A percentile compares a stretch with the other conserved stretches of the same genome.
Evolutionary conservation across 2,888 invertebrate species (phyloP).

Genomic region (Acanthosepion pharaonis): DNA sequence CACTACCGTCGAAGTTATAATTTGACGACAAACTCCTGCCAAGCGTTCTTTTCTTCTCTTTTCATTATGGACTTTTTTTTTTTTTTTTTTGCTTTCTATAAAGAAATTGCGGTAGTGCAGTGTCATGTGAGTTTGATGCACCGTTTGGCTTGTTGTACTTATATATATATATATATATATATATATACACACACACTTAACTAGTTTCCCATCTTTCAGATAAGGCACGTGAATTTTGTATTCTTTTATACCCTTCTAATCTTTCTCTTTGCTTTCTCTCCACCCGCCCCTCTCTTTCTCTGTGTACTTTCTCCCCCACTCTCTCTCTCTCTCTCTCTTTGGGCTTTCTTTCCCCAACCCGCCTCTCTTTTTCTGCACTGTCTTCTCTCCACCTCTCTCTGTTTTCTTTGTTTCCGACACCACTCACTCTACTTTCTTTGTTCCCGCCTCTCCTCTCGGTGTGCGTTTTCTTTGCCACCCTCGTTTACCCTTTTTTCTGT

Average conservation of each 20-base stretch:
- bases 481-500: too few species aligned
- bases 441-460: too few species aligned
- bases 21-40: not conserved
- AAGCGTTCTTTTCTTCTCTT: not conserved
- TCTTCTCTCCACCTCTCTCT: not conserved
- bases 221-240: not conserved
- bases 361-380: too few species aligned
- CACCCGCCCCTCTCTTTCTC: not conserved
- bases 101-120: not conserved
- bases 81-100: not conserved
- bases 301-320: too few species aligned
- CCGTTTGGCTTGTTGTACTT: not conserved
- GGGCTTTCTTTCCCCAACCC: too few species aligned
- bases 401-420: too few species aligned
- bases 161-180: too few species aligned
- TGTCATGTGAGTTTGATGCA: not conserved
- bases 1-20: not conserved
- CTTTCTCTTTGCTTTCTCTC: not conserved
- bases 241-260: not conserved
- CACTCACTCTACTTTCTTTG: too few species aligned
- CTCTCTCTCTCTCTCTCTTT: not conserved
- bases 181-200: too few species aligned
- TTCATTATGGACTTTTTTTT: not conserved
- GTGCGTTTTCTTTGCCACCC: too few species aligned
- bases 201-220: not conserved